phyloP scores from a whole-genome alignment of 2,888 invertebrate genomes.

The Blastobasis adustella region DNA sequence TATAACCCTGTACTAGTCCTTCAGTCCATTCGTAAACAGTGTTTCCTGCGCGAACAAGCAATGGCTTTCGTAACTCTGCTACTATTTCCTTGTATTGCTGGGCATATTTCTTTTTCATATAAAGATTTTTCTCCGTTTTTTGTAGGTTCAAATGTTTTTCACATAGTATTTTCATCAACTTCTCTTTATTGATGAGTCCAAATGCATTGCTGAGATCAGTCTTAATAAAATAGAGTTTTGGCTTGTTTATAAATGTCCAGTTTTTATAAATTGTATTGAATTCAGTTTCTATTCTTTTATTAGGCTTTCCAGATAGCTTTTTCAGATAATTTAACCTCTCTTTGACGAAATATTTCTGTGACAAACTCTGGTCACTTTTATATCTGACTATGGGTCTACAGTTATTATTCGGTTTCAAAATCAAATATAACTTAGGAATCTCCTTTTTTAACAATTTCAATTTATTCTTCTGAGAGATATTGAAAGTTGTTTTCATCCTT shows the following conservation, averaged over 20 bases:
- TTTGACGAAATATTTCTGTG: conserved; percentile 49
- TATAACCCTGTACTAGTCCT: conserved; percentile 65
- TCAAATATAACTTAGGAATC: conserved; percentile 52
- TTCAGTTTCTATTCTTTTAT: conserved; percentile 38
- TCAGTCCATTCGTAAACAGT: conserved; percentile 62
- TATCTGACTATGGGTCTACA: conserved; percentile 59
- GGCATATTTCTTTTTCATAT: conserved; percentile 40
- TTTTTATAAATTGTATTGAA: conserved; percentile 33
- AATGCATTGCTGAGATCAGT: conserved; percentile 67
- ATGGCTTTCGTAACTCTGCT: conserved; percentile 47
- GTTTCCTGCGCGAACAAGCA: conserved; percentile 58
- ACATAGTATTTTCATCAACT: conserved; percentile 43
- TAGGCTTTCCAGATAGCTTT: conserved; percentile 30
- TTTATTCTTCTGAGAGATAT: conserved; percentile 25
- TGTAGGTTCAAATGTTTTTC: conserved; percentile 38
- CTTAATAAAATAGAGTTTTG: conserved; percentile 62
- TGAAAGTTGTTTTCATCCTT: conserved; percentile 30
- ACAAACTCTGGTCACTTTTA: conserved; percentile 31
- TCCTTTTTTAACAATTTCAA: conserved; percentile 36
- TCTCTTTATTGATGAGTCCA: conserved; percentile 55
- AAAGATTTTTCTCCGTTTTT: conserved; percentile 33
- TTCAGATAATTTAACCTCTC: conserved; percentile 46
- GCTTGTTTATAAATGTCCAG: conserved; percentile 46
- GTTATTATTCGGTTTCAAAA: conserved; percentile 50
- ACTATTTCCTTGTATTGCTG: conserved; percentile 48